phyloP scores from a whole-genome alignment of 2,888 invertebrate species.

The Coelogynopora nodosa region DNA sequence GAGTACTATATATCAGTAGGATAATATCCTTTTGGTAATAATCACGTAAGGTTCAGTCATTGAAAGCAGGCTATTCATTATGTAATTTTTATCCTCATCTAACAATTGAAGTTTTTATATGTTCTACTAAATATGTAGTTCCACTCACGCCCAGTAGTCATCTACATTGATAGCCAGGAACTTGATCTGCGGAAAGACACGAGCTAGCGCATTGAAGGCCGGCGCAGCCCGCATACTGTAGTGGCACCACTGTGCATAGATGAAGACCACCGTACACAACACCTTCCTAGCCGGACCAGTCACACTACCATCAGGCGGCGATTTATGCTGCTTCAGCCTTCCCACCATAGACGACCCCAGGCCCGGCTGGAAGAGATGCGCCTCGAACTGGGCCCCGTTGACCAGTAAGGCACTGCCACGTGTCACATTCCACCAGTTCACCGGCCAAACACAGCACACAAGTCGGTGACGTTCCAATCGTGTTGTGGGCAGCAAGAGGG shows the following conservation, averaged over 20 bases:
- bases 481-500: neutral
- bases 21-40: too few relatives aligned
- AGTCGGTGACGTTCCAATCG: neutral
- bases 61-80: too few relatives aligned
- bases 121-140: too few relatives aligned
- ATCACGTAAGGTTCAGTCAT: too few relatives aligned
- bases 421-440: neutral
- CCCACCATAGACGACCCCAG: neutral
- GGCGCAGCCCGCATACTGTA: neutral
- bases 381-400: neutral
- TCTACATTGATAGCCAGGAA: conserved; percentile 21
- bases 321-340: neutral
- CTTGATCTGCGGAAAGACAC: conserved; percentile 20
- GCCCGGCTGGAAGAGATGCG: neutral
- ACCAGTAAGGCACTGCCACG: neutral
- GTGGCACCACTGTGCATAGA: conserved; percentile 32
- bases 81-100: too few relatives aligned
- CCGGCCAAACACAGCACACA: neutral
- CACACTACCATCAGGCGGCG: neutral
- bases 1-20: too few relatives aligned
- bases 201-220: neutral
- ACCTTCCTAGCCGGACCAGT: neutral
- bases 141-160: neutral
- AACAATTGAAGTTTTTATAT: too few relatives aligned
- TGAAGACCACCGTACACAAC: conserved; percentile 1